Evolutionary conservation across 2,797 vertebrate genomes (phyloP), one percentile per base, ranked within the genome.

Genomic region (Neosalanx taihuensis): DNA sequence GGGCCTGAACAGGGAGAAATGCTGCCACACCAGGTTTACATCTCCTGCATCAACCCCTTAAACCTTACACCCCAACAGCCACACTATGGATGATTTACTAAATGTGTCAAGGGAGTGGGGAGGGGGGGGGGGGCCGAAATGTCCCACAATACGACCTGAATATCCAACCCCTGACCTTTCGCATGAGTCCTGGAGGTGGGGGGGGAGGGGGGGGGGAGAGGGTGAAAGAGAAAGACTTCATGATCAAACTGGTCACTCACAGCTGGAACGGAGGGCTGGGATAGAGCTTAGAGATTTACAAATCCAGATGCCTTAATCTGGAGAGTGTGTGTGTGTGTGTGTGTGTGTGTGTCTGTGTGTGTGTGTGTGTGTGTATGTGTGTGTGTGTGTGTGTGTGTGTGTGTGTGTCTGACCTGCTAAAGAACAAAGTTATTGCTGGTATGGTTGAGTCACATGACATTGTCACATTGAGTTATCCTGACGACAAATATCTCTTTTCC

Each of bases 41-140:
- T 53, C 65, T 53, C 23, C 20, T 75, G 41, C 73, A 69, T 62
- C 76, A 86, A 81, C 76, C 76, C 77, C 73, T 69, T 69, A 17
- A 53, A 70, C 63, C 56, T 46, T 65, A 78, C 78, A 85, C 82
- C 78, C 53, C 69, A 69, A 75, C 15, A 76, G 35, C 65, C 30
- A 66, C 33, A 70, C 58, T 74, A 77, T 70, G 75, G 71, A 69
- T 67, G 31, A 78, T 64, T 69, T 68, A 23, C 0, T 64, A 70
- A 59, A 41, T 66, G 10, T 62, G 68, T 63, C 60, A 72, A 10
- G 35, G 26, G 53, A 17, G 0, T 26, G 23, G 23, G 23, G 23
- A 1, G 23, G 23, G 23, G 23, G 23, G 23, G 23, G 17, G 75
- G 13, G 31, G 64, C 18, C 53, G 23, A 80, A 61, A 68, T 61